phyloP scores from a whole-genome alignment of 35 echinoderm and acorn worm species.

The Stichopus chloronotus region DNA sequence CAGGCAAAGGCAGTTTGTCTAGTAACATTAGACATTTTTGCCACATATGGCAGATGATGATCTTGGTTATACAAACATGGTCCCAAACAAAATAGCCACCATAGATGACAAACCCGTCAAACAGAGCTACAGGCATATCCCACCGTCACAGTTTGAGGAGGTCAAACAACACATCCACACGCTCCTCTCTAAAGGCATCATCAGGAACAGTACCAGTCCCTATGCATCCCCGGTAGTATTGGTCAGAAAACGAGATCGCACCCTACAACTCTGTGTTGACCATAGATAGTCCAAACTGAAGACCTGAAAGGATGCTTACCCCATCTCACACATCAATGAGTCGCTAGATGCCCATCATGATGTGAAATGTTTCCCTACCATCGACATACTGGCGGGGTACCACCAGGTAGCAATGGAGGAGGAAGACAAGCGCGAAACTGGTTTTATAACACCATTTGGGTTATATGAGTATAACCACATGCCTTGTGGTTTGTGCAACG shows the following conservation, averaged over 20 bases:
- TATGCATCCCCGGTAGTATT: slow-evolving; percentile 53
- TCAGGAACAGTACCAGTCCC: slow-evolving; percentile 35
- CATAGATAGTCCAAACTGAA: slow-evolving; percentile 8
- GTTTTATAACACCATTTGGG: slow-evolving; percentile 44
- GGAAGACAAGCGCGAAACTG: slow-evolving; percentile 31
- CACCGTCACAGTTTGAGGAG: slow-evolving; percentile 40
- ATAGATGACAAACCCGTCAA: slow-evolving; percentile 38
- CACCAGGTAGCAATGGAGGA: slow-evolving; percentile 25
- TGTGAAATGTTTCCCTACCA: slow-evolving; percentile 32
- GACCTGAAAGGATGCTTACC: slow-evolving; percentile 4
- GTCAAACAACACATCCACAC: slow-evolving; percentile 32
- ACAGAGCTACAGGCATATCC: slow-evolving; percentile 17
- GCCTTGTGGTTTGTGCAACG: slow-evolving; percentile 52
- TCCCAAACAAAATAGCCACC: slow-evolving; percentile 9
- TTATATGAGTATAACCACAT: slow-evolving; percentile 47
- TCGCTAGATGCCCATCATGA: slow-evolving; percentile 40
- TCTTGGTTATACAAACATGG: neutral
- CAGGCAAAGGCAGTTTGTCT: neutral
- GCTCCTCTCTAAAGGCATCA: slow-evolving; percentile 31
- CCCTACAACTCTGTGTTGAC: slow-evolving; percentile 46
- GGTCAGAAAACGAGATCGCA: slow-evolving; percentile 20
- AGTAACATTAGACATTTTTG: neutral
- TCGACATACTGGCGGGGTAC: slow-evolving; percentile 48
- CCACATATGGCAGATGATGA: slow-evolving; percentile 16
- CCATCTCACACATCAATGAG: slow-evolving; percentile 30